Percentiles rank a stretch among this genome's conserved stretches.
Conservation (phyloP, 2,888 invertebrate genomes). For the Sinodicranocentrus sp. region DNA sequence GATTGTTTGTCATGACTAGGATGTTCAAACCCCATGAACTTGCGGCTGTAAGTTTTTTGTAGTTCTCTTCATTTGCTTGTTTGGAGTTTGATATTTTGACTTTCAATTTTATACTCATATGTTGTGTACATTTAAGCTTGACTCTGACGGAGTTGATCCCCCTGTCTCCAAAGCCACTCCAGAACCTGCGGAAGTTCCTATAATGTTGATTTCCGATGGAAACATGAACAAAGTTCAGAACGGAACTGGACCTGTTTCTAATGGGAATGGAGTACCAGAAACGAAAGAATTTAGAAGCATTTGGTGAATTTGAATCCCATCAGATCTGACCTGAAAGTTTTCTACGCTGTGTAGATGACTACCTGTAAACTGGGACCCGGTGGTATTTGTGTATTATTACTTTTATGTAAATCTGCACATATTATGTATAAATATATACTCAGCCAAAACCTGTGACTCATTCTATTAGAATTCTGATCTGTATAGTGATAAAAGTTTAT, state of each 20-base stretch:
- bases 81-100: background rate
- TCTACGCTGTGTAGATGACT: no score
- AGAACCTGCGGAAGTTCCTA: slow-evolving; percentile 19
- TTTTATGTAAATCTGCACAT: no score
- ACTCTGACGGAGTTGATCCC: slow-evolving; percentile 88
- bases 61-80: no score
- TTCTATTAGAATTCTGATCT: no score
- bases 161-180: slow-evolving; percentile 7
- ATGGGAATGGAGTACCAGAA: slow-evolving; percentile 47
- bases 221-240: slow-evolving; percentile 58
- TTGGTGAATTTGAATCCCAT: no score
- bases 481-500: no score
- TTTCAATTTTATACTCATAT: slow-evolving; percentile 14
- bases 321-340: no score
- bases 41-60: slow-evolving; percentile 85
- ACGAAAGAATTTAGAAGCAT: slow-evolving; percentile 48
- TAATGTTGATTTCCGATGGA: slow-evolving; percentile 34
- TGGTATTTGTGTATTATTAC: no score
- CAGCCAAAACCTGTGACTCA: no score
- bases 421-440: no score
- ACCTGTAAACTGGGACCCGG: no score
- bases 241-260: slow-evolving; percentile 24
- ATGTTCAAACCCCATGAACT: slow-evolving; percentile 90
- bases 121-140: slow-evolving; percentile 83
- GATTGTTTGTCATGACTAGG: slow-evolving; percentile 84